Base-by-base conservation (phyloP, 2,888 invertebrate genomes). In the Shargacucullia verbasci region DNA sequence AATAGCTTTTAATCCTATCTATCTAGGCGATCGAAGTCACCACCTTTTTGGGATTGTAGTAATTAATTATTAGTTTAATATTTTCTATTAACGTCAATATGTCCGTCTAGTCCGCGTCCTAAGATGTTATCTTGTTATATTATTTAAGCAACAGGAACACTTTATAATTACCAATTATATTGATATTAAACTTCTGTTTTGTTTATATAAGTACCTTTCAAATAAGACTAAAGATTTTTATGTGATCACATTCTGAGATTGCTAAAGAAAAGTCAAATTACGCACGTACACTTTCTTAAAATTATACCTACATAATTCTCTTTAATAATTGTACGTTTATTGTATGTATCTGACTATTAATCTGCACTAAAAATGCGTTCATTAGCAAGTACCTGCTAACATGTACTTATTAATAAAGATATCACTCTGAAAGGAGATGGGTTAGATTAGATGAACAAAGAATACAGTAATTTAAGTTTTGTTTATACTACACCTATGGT, bases 61-160 rank as follows among this genome's bases (percentile, higher is more conserved):
- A 73, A 76, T 78, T 73, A 78, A 75, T 73, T 73, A 73, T 75
- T 70, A 72, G 67, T 72, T 69, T 60, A 67, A 70, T 76, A 61
- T 69, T 58, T 74, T 58, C 57, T 59, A 68, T 71, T 68, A 68
- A 65, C 57, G 69, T 74, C 68, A 65, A 44, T 70, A 58, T 64
- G 57, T 68, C 56, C 53, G 49, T 50, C 44, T 10, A 48, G 38
- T 58, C 44, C 40, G 14, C 55, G n/a, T 46, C 15, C 11, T 44
- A 45, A 47, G 62, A 73, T 73, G 13, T 48, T 52, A 58, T 66
- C 54, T 65, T 55, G 37, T 54, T 52, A 25, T 52, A 15, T 66
- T 67, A 50, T 52, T 50, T 44, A 47, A 47, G 44, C 34, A 34
- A 49, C 39, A 60, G 25, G n/a, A 11, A 46, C 29, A 37, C 10